A percentile compares a stretch with the other conserved stretches of the same genome.
phyloP scores from a whole-genome alignment of 2,888 invertebrate species.

The Cephus pygmeus region DNA sequence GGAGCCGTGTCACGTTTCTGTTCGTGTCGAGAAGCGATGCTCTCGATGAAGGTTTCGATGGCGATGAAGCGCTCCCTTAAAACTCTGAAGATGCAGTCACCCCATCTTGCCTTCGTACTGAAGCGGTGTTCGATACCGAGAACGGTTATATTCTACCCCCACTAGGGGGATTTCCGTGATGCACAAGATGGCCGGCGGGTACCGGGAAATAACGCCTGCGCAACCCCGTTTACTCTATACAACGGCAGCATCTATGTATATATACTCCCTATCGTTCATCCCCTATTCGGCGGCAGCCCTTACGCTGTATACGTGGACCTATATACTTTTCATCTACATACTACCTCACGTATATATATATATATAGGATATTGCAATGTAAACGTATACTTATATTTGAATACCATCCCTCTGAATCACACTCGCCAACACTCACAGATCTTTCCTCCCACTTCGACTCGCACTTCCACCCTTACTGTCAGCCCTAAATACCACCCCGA shows the following conservation, averaged over 20 bases:
- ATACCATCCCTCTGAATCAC: conserved; percentile 8
- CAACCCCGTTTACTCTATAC: conserved; percentile 20
- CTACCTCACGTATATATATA: background rate
- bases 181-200: conserved; percentile 51
- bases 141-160: conserved; percentile 59
- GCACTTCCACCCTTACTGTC: conserved; percentile 19
- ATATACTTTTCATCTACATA: background rate
- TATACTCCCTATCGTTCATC: conserved; percentile 12
- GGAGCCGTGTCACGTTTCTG: background rate
- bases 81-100: conserved; percentile 31
- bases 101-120: conserved; percentile 55
- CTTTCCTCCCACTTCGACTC: conserved; percentile 28
- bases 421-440: conserved; percentile 28
- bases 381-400: background rate
- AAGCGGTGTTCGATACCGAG: conserved; percentile 59
- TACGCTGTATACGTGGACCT: conserved; percentile 13
- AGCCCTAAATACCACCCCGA: conserved; percentile 14
- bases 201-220: conserved; percentile 60
- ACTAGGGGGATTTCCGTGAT: conserved; percentile 32
- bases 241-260: conserved; percentile 16
- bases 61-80: conserved; percentile 1
- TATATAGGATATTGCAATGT: background rate
- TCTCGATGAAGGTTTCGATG: background rate
- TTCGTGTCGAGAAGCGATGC: conserved; percentile 2
- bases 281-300: conserved; percentile 14